Base-by-base conservation (phyloP, 2,888 invertebrate species). In the Anorthoa munda region DNA sequence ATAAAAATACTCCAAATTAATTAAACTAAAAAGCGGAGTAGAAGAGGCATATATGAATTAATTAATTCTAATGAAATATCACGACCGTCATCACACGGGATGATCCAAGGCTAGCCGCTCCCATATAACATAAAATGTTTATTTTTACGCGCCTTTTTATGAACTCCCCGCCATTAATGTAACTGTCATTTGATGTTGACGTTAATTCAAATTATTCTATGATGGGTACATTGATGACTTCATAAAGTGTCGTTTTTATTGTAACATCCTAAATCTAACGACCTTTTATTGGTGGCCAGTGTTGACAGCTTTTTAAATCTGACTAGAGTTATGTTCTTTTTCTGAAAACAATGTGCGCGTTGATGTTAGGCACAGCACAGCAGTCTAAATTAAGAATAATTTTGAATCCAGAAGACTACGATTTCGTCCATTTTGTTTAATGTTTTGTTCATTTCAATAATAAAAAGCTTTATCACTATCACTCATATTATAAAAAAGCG, bases 11-110 rank as follows among this genome's bases (percentile, higher is more conserved):
- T 58, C 51, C 2, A 21, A 65, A 59, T 70, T 84, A 82, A 85
- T 85, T 79, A 67, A 71, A 82, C 70, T 66, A 73, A 86, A 81
- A 60, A 58, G 18, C 17, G 5, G n/a, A 51, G 17, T 17, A 46
- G 45, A 17, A 45, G 75, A 31, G 59, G 23, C n/a, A 59, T 65
- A 71, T 66, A 77, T 66, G 65, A 67, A 83, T 81, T 75, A 74
- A 86, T 83, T 85, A 83, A 81, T 83, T 81, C 50, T 76, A 80
- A 82, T 85, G 69, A 86, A 76, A 83, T 83, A 84, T 83, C 74
- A 85, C 79, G 66, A 71, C 50, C 83, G 73, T 75, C 70, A 76
- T 78, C 81, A 77, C 60, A 82, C 78, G 64, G 74, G 71, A 81
- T 66, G 66, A 71, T 21, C 64, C 83, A 85, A 85, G 83, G 85